Evolutionary conservation across 30 jellyfish, hydroid and myxozoan genomes (phyloP), one percentile per base, ranked within the genome.

Genomic region (Hydractinia echinata): DNA sequence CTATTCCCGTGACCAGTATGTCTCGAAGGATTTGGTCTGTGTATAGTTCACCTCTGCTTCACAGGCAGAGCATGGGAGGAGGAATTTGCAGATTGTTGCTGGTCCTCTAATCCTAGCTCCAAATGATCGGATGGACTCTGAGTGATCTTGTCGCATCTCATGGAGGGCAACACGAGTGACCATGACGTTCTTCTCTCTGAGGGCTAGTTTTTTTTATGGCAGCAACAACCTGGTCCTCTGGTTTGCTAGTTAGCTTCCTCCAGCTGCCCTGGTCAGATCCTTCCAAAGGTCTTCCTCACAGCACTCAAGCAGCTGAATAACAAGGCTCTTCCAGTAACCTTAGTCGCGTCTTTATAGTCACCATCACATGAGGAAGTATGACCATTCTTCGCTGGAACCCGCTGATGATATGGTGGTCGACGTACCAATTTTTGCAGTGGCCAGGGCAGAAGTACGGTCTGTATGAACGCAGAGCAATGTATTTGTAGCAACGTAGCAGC

Each of bases 271-370:
- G 48, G 79, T 20, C 54, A 68, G 54, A 20, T 3, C 79, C 20
- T 68, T 68, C 15, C 50, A 3, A 44, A 68, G 79, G 79, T 68
- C 54, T 68, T 68, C 3, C 50, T 68, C 54, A 18, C 54, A 68
- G 20, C 79, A 18, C 50, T 68, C 79, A 68, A 68, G 54, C 50
- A 68, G 79, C 20, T 68, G 79, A 68, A 68, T 68, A 44, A 68
- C 54, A 39, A 68, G 79, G 20, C 79, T 39, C 20, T 68, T 14
- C 3, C 50, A 68, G 79, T n/a, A 44, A 68, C 20, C 20, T 68
- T 68, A 10, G 79, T 68, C 55, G 79, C 19, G n/a, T n/a, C n/a
- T n/a, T n/a, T n/a, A n/a, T n/a, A n/a, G n/a, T n/a, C n/a, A n/a
- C n/a, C n/a, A n/a, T n/a, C n/a, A n/a, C 50, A 3, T 68, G 50